phyloP scores from a whole-genome alignment of 1,140 invertebrate genomes.

The Camponotus pennsylvanicus region DNA sequence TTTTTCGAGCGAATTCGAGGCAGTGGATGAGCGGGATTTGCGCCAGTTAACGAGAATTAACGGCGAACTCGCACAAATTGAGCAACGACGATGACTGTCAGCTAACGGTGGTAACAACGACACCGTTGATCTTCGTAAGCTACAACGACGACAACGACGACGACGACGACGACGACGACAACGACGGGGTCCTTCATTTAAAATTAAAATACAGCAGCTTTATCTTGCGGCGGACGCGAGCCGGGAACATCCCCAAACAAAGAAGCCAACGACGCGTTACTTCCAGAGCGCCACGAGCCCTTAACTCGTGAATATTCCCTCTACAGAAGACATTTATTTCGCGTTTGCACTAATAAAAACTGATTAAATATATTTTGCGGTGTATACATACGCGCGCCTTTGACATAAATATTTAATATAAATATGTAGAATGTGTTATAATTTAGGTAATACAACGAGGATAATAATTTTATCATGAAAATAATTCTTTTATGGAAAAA shows the following conservation, averaged over 20 bases:
- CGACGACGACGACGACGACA: not conserved
- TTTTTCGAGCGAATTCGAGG: slow-evolving; percentile 7
- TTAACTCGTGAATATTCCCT: slow-evolving; percentile 50
- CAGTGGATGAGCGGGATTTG: slow-evolving; percentile 29
- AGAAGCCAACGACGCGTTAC: slow-evolving; percentile 52
- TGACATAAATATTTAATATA: not conserved
- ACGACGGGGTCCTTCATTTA: slow-evolving; percentile 39
- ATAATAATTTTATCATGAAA: too few relatives aligned
- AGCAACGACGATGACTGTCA: not conserved
- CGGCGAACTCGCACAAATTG: slow-evolving; percentile 39
- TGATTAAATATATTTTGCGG: slow-evolving; percentile 31
- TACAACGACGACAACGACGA: not conserved
- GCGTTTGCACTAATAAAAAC: slow-evolving; percentile 28
- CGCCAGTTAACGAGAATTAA: slow-evolving; percentile 43
- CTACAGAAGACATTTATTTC: slow-evolving; percentile 7
- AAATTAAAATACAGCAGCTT: slow-evolving; percentile 60
- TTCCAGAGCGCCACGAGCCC: slow-evolving; percentile 35
- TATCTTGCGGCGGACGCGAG: slow-evolving; percentile 38
- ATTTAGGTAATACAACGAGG: too few relatives aligned
- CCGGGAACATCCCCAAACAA: slow-evolving; percentile 46
- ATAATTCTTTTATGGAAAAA: too few relatives aligned
- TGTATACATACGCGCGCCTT: not conserved
- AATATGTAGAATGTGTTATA: too few relatives aligned
- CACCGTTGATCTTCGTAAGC: slow-evolving; percentile 26
- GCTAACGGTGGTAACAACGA: slow-evolving; percentile 2